These are phyloP conservation scores for Apodemia mormo DNA, from an alignment of 2,888 invertebrate species.

Conservation along the genomic window DNA sequence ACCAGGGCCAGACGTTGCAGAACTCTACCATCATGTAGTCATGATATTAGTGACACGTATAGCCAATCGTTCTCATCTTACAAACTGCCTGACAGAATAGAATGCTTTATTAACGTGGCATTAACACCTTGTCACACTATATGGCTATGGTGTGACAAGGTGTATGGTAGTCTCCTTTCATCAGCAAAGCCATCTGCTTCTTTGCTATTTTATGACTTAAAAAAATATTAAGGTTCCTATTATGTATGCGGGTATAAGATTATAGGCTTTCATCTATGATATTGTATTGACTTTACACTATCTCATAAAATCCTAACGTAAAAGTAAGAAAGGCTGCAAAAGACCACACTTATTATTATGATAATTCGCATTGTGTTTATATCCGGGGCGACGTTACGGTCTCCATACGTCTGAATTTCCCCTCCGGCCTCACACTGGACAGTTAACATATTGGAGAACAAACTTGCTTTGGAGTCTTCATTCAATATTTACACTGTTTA, in stretches of 20 bases:
- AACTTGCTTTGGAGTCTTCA: conserved; percentile 53
- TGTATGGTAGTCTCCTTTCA: no score
- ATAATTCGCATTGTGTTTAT: conserved; percentile 62
- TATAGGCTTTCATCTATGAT: background rate
- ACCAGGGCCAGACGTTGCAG: no score
- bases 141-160: no score
- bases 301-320: conserved; percentile 19
- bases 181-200: no score
- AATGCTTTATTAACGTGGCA: no score
- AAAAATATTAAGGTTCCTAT: background rate
- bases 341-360: conserved; percentile 61
- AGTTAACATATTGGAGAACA: conserved; percentile 66
- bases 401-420: conserved; percentile 47
- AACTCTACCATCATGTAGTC: no score
- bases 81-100: no score
- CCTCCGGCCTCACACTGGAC: conserved; percentile 45
- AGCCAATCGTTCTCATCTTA: no score
- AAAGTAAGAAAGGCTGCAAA: conserved; percentile 39
- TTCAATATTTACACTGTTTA: conserved; percentile 63
- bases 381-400: conserved; percentile 54
- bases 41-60: no score
- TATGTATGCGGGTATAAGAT: background rate
- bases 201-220: no score
- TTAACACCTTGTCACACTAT: no score
- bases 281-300: conserved; percentile 20